A percentile compares a stretch with the other conserved stretches of the same genome.
Conservation (phyloP, 2,888 invertebrate species). For the Meganola albula region DNA sequence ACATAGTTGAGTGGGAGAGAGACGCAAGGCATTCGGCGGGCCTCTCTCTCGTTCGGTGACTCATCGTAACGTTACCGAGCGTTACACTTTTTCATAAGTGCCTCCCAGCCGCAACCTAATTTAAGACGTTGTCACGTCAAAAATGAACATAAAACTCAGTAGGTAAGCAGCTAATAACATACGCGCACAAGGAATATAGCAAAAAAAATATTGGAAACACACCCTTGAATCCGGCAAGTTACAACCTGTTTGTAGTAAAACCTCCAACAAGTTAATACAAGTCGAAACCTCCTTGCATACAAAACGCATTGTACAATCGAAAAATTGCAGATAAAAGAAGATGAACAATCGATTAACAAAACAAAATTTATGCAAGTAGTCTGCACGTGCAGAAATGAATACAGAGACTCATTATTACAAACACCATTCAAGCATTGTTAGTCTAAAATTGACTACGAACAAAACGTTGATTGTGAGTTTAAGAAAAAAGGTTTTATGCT, state of each 20-base stretch:
- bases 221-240: slow-evolving; percentile 39
- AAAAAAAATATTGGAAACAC: slow-evolving; percentile 13
- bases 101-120: no score
- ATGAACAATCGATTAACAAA: slow-evolving; percentile 34
- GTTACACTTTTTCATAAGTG: no score
- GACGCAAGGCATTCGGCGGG: no score
- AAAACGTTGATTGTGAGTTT: no score
- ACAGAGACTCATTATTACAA: slow-evolving; percentile 11
- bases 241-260: slow-evolving; percentile 54
- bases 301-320: slow-evolving; percentile 34
- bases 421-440: slow-evolving; percentile 25
- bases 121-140: no score
- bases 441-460: slow-evolving; percentile 17
- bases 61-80: no score
- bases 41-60: no score
- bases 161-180: slow-evolving; percentile 15
- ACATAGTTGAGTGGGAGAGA: no score
- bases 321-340: slow-evolving; percentile 16
- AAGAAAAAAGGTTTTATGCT: no score
- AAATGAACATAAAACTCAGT: no score
- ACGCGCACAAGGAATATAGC: slow-evolving; percentile 7
- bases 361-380: slow-evolving; percentile 30
- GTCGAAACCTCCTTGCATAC: slow-evolving; percentile 15
- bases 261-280: slow-evolving; percentile 38
- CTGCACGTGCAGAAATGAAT: slow-evolving; percentile 43